Base-by-base conservation (phyloP, 2,113 vertebrate species). In the Eupsittula cactorum region DNA sequence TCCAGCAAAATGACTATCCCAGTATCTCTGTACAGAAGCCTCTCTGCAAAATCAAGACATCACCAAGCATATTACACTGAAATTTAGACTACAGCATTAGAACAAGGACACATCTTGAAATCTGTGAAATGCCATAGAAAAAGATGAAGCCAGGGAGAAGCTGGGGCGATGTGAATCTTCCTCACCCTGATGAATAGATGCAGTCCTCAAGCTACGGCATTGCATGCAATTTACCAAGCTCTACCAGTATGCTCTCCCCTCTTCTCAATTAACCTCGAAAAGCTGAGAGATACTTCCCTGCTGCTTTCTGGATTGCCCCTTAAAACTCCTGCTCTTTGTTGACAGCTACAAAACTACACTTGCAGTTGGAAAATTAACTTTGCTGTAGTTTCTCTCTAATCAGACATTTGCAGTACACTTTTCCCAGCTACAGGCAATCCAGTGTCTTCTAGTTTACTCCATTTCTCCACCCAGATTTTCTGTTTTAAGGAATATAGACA, bases 201-300 rank as follows among this genome's bases (percentile, higher is more conserved):
- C 42, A 90, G 79, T 88, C 85, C 93, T 96, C 88, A 76, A 94
- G 88, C 5, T 46, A 82, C 57, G 59, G 59, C 57, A 25, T 68
- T 68, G 55, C 41, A 50, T 59, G 57, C 37, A 71, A 96, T 95
- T 95, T 96, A 60, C 90, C 39, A 52, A 47, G 83, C 73, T 73
- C 76, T 69, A 50, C 85, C n/a, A 78, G 70, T 60, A 82, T 17
- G 31, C 86, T 92, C 74, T 81, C 88, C 82, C 65, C 82, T 93
- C 89, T 78, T 93, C 93, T 95, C 96, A 96, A 96, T 97, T 97
- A 97, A 96, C 96, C 95, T 97, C 92, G 95, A 96, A 95, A 96
- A 96, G 92, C 93, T 92, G 95, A 86, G 95, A 96, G 92, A 90
- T 28, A 84, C 92, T 94, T 92, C 93, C 96, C 95, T 92, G 90